These are phyloP conservation scores for Orthosia cruda DNA, from an alignment of 2,888 invertebrate species.

Conservation along the genomic window DNA sequence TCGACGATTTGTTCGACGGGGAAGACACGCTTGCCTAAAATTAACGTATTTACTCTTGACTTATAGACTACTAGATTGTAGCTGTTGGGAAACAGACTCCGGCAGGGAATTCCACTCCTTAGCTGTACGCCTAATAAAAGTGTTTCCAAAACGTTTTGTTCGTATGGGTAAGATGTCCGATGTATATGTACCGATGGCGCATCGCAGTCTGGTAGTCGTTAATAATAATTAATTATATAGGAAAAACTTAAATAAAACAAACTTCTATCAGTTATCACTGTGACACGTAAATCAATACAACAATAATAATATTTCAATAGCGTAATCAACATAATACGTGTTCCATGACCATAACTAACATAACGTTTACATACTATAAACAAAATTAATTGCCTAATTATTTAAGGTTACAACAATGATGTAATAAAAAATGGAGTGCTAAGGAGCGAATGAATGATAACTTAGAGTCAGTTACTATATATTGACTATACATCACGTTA, in stretches of 20 bases:
- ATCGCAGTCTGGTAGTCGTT: too few relatives aligned
- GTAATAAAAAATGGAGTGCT: constrained; percentile 26
- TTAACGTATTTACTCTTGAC: too few relatives aligned
- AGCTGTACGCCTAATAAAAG: too few relatives aligned
- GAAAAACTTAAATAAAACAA: constrained; percentile 2
- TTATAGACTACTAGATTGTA: too few relatives aligned
- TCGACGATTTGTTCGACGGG: too few relatives aligned
- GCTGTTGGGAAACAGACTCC: too few relatives aligned
- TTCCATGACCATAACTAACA: constrained; percentile 76
- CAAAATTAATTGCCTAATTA: constrained; percentile 88
- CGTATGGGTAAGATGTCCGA: too few relatives aligned
- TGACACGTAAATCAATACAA: constrained; percentile 50
- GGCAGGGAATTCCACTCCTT: too few relatives aligned
- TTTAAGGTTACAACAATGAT: constrained; percentile 77
- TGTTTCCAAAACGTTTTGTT: too few relatives aligned
- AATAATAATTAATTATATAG: not conserved
- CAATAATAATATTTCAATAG: constrained; percentile 63
- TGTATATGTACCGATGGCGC: too few relatives aligned
- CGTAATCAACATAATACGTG: constrained; percentile 70
- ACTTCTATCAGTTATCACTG: constrained; percentile 31
- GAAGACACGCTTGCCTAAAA: too few relatives aligned
- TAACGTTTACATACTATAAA: constrained; percentile 83
- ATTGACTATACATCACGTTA: not conserved
- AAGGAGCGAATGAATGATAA: not conserved
- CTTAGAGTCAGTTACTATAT: not conserved